phyloP scores from a whole-genome alignment of 2,113 vertebrate species.

The Urocynchramus pylzowi region DNA sequence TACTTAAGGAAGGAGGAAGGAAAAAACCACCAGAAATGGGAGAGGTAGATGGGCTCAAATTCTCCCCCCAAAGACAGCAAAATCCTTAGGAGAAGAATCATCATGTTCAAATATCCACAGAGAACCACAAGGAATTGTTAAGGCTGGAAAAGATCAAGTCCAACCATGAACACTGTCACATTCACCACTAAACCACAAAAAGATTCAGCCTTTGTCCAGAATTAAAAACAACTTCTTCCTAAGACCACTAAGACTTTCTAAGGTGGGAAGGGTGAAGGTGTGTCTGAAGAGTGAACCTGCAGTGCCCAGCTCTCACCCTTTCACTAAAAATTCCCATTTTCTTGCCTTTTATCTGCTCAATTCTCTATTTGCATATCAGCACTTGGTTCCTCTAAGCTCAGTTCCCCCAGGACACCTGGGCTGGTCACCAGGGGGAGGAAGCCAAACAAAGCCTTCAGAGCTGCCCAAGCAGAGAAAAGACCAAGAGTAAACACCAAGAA shows the following conservation, averaged over 20 bases:
- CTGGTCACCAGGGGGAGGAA: neutral
- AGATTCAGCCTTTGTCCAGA: neutral
- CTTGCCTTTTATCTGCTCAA: neutral
- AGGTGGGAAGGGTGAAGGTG: neutral
- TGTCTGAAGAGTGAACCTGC: neutral
- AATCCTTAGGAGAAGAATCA: accelerated
- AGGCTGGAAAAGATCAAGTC: neutral
- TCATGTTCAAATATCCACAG: accelerated
- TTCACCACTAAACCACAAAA: neutral
- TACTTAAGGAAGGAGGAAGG: neutral
- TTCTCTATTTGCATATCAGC: neutral
- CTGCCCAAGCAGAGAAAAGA: neutral
- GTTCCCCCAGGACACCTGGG: neutral
- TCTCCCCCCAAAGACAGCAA: accelerated
- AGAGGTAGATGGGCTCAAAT: neutral
- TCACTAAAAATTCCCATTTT: neutral
- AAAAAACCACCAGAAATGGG: neutral
- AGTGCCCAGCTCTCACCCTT: neutral
- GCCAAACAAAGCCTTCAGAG: neutral
- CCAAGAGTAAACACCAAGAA: accelerated
- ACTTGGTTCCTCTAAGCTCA: neutral
- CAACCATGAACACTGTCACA: neutral
- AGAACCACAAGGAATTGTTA: neutral
- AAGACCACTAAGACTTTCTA: too few relatives aligned
- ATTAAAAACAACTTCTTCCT: neutral